Base-by-base conservation (phyloP, 2,113 vertebrate genomes). In the Hiodon tergisus region DNA sequence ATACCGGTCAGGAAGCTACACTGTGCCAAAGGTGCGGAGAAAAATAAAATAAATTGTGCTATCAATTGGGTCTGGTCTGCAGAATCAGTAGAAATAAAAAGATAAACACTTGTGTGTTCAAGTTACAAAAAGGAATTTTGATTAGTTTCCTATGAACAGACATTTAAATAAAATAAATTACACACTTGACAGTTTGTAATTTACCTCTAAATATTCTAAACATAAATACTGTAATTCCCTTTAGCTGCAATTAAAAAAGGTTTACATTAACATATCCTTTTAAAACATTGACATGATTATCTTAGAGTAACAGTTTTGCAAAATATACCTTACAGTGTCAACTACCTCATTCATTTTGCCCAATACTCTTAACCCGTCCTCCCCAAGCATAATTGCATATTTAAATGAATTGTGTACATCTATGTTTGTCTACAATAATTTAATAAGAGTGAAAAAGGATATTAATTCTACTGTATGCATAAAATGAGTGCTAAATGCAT, bases 261-360 rank as follows among this genome's bases (percentile, higher is more conserved):
- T 65, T 75, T 69, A 79, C 73, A 68, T 78, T 71, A 66, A 77
- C 4, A 46, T 74, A 68, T 76, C 81, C 78, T 88, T 83, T 85
- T 67, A 48, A 90, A 80, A 89, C 84, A 80, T 85, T 87, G 83
- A 81, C 75, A 84, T 72, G 73, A 88, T 86, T 82, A 87, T 88
- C 85, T 87, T 88, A 89, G 86, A 89, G 85, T 89, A 89, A 87
- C 78, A 83, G 86, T 80, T 81, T 88, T 80, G 85, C 71, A 81
- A 82, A 85, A 84, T 85, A 86, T 88, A 84, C 83, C 85, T 87
- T 87, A 85, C 90, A 89, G 92, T 90, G 90, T 80, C 89, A 80
- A 83, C 79, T 86, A 91, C 89, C 86, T 85, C 80, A 81, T 81
- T 83, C 84, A 84, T 84, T 83, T 85, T 55, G 83, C 79, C 80